These are phyloP conservation scores for Oreotrochilus melanogaster DNA, from an alignment of 2,113 vertebrate genomes.

Conservation along the genomic window DNA sequence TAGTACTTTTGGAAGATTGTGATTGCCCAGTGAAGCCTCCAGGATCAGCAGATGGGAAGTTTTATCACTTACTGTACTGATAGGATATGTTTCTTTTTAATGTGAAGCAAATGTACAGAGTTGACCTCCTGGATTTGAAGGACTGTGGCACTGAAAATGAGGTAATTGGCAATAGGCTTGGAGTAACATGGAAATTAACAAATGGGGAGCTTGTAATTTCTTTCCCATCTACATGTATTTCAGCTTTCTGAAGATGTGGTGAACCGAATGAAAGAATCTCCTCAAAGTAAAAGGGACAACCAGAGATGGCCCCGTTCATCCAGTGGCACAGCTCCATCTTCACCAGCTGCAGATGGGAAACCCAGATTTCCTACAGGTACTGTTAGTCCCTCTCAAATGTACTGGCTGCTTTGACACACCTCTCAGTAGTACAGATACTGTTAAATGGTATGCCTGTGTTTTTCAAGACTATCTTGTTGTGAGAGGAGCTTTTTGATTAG, in stretches of 20 bases:
- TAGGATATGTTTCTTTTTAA: background rate
- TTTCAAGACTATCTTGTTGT: background rate
- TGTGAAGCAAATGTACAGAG: rapidly evolving
- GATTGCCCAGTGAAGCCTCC: background rate
- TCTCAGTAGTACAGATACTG: background rate
- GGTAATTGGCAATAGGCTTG: background rate
- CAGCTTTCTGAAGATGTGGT: slow-evolving; percentile 84
- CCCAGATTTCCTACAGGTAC: slow-evolving; percentile 66
- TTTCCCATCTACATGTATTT: rapidly evolving
- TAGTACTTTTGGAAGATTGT: background rate
- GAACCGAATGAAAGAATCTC: slow-evolving; percentile 79
- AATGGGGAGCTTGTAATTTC: background rate
- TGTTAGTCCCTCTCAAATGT: background rate
- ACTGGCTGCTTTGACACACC: background rate
- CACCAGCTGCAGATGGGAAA: background rate
- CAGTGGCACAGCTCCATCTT: background rate
- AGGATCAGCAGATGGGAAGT: background rate
- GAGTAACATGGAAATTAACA: background rate
- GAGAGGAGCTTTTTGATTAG: background rate
- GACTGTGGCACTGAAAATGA: background rate
- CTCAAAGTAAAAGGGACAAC: background rate
- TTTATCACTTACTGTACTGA: background rate
- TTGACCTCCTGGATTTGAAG: background rate
- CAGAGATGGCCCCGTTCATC: background rate
- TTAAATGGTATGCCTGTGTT: rapidly evolving